A percentile compares a stretch with the other conserved stretches of the same genome.
phyloP scores from a whole-genome alignment of 2,797 vertebrate genomes.

The Synanceia verrucosa region DNA sequence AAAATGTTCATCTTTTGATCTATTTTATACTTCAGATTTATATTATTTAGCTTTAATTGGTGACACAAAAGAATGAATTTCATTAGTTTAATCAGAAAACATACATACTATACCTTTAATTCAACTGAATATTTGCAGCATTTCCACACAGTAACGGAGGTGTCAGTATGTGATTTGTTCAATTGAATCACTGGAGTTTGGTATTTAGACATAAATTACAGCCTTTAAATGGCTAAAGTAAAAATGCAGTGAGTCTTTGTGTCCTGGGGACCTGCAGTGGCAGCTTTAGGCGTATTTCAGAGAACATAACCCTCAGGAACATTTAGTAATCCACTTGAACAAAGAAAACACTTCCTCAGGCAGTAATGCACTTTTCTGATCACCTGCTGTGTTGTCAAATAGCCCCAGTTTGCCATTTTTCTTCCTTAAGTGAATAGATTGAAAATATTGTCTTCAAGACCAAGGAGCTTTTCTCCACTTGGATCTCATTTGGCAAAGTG shows the following conservation, averaged over 20 bases:
- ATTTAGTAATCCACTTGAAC: slow-evolving; percentile 37
- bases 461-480: slow-evolving; percentile 8
- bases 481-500: slow-evolving; percentile 11
- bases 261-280: slow-evolving; percentile 3
- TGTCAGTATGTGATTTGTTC: not conserved
- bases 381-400: slow-evolving; percentile 70
- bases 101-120: not conserved
- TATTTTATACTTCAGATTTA: too few relatives aligned
- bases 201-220: slow-evolving; percentile 10
- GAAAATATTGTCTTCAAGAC: slow-evolving; percentile 16
- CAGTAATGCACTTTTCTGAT: slow-evolving; percentile 43
- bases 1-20: too few relatives aligned
- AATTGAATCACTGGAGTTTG: slow-evolving; percentile 2
- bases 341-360: slow-evolving; percentile 71
- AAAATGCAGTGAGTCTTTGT: not conserved
- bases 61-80: too few relatives aligned
- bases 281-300: slow-evolving; percentile 52
- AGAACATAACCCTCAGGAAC: slow-evolving; percentile 38
- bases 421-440: slow-evolving; percentile 20
- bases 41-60: too few relatives aligned
- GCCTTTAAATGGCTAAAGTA: slow-evolving; percentile 12
- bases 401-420: slow-evolving; percentile 41
- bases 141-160: not conserved
- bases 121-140: not conserved
- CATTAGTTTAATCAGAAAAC: not conserved